A percentile compares a stretch with the other conserved stretches of the same genome.
Evolutionary conservation across 1,140 invertebrate genomes (phyloP).

Genomic region (Ostrea denselamellosa): DNA sequence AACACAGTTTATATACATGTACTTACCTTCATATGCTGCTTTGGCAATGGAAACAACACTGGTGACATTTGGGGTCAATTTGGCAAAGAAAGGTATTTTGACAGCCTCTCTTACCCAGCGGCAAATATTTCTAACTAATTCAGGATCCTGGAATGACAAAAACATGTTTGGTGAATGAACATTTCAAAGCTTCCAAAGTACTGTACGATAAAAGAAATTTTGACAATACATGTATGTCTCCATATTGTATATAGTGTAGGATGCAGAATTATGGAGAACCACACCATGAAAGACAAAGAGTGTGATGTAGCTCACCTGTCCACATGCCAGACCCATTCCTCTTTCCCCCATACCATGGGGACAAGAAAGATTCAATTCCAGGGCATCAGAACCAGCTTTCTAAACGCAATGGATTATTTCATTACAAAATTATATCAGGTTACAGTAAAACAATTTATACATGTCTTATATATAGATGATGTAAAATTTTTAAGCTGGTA

Average conservation of each 20-base stretch:
- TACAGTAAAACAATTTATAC: too few relatives aligned
- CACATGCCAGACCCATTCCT: conserved; percentile 98
- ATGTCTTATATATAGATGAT: too few relatives aligned
- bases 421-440: neutral
- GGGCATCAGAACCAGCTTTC: conserved; percentile 91
- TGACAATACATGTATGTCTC: too few relatives aligned
- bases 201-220: too few relatives aligned
- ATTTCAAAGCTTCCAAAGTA: neutral
- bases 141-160: conserved; percentile 84
- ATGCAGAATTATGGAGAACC: neutral
- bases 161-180: neutral
- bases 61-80: conserved; percentile 98
- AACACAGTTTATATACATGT: neutral
- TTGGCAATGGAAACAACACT: conserved; percentile 92
- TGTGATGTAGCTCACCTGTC: conserved; percentile 85
- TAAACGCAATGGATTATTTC: conserved; percentile 57
- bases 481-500: too few relatives aligned
- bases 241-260: too few relatives aligned
- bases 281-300: neutral
- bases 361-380: conserved; percentile 98
- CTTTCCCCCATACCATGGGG: conserved; percentile 96
- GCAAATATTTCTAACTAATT: conserved; percentile 93
- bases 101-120: conserved; percentile 91
- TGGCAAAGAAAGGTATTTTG: conserved; percentile 98
- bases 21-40: conserved; percentile 91